A percentile compares a stretch with the other conserved stretches of the same genome.
Evolutionary conservation across 2,888 invertebrate genomes (phyloP).

Genomic region (Mycogona germanica): DNA sequence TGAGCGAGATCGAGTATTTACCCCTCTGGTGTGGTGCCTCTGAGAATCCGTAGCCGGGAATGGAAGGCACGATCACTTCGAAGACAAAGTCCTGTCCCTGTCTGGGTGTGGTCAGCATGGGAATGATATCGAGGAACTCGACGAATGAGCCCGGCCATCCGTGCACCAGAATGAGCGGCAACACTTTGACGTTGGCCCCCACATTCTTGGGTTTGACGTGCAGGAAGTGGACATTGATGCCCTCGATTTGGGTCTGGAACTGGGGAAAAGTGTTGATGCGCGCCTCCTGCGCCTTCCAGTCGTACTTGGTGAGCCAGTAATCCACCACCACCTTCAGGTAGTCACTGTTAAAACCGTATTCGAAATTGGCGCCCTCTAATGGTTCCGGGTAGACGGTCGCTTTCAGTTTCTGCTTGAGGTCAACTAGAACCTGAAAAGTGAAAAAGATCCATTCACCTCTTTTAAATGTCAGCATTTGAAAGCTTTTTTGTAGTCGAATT

Average conservation of each 20-base stretch:
- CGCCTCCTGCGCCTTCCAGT: conserved; percentile 54
- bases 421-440: conserved; percentile 41
- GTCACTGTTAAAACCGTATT: conserved; percentile 66
- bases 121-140: conserved; percentile 63
- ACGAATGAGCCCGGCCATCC: conserved; percentile 78
- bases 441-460: no score
- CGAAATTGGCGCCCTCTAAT: conserved; percentile 44
- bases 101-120: conserved; percentile 39
- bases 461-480: neutral
- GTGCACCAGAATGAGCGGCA: conserved; percentile 60
- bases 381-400: conserved; percentile 30
- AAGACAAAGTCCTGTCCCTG: conserved; percentile 26
- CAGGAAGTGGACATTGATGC: conserved; percentile 61
- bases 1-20: no score
- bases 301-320: conserved; percentile 63
- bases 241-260: conserved; percentile 61
- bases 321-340: conserved; percentile 52
- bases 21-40: conserved; percentile 48
- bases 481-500: neutral
- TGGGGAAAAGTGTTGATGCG: conserved; percentile 62
- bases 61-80: conserved; percentile 38
- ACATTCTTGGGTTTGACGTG: conserved; percentile 46
- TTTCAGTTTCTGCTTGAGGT: conserved; percentile 36
- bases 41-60: conserved; percentile 44
- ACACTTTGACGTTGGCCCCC: conserved; percentile 32